Base-by-base conservation (phyloP, 2,888 invertebrate species). In the Sminthurinus aureus region DNA sequence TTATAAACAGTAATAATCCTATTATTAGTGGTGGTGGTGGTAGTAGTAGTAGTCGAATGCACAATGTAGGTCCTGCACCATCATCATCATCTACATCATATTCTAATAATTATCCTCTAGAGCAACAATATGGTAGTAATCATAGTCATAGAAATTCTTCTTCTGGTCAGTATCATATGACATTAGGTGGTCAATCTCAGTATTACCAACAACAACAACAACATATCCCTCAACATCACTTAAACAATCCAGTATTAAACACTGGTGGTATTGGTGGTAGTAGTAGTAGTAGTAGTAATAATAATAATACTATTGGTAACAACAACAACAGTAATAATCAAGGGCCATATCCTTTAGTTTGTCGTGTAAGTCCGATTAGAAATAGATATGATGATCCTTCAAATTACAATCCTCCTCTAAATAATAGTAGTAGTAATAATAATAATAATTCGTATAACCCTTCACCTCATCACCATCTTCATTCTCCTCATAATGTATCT, bases 321-420 rank as follows among this genome's bases (percentile, higher is more conserved):
- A 26, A 18, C 18, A 73, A 26, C 26, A 73, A 38, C 26, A 26
- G 73, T 73, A 73, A 15, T 24, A 79, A 4, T 66, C 67, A 24
- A 38, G 67, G 67, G n/a, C 20, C 24, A 22, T 84, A 78, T 78
- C 84, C 84, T 6, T 58, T 82, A 38, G 82, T 84, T 22, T 84
- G 84, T 74, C 79, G 84, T 11, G 84, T 84, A 13, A 84, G 79
- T 52, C 84, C 84, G 0, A 80, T 83, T 69, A 24, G 83, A 22
- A 84, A 51, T 73, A 77, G 84, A 50, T 81, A 66, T 71, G 84
- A 84, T 0, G 67, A 64, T 50, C 20, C 82, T n/a, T 15, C 76
- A 11, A 82, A 66, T 82, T 76, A 38, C 38, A 38, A 38, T 15
- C 74, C 67, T 76, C 20, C n/a, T n/a, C n/a, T n/a, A n/a, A n/a